phyloP scores from a whole-genome alignment of 2,113 vertebrate species.

The Paramormyrops kingsleyae region DNA sequence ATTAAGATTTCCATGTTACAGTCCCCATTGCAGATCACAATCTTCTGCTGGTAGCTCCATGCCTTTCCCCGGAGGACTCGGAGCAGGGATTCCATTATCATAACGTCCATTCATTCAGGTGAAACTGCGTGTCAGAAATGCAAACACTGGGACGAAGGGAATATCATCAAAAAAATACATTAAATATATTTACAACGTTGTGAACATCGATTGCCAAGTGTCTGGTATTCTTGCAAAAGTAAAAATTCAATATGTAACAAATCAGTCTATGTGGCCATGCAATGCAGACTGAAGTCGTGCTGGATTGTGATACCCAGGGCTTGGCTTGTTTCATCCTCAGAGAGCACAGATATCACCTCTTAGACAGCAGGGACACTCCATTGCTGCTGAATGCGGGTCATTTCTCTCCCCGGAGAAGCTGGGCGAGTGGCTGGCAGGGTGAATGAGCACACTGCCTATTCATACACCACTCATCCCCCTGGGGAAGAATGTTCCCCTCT shows the following conservation, averaged over 20 bases:
- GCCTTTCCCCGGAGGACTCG: background rate
- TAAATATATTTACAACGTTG: background rate
- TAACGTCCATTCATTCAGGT: background rate
- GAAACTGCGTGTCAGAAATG: background rate
- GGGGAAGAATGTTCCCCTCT: background rate
- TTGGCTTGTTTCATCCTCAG: background rate
- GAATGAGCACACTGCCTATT: background rate
- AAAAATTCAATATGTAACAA: background rate
- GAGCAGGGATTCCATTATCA: background rate
- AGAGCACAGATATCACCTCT: background rate
- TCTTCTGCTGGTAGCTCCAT: background rate
- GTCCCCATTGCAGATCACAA: background rate
- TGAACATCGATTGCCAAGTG: background rate
- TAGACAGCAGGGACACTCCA: background rate
- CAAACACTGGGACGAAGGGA: background rate
- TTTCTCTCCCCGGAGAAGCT: slow-evolving; percentile 11
- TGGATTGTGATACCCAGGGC: background rate
- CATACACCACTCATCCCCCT: background rate
- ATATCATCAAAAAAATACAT: background rate
- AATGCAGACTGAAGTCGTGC: background rate
- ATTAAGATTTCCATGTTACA: background rate
- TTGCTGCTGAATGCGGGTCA: slow-evolving; percentile 1
- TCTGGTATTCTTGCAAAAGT: background rate
- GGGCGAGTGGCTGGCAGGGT: background rate
- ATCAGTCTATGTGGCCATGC: background rate